Evolutionary conservation across 2,797 vertebrate genomes (phyloP), one percentile per base, ranked within the genome.

Genomic region (Premnoplex brunnescens): DNA sequence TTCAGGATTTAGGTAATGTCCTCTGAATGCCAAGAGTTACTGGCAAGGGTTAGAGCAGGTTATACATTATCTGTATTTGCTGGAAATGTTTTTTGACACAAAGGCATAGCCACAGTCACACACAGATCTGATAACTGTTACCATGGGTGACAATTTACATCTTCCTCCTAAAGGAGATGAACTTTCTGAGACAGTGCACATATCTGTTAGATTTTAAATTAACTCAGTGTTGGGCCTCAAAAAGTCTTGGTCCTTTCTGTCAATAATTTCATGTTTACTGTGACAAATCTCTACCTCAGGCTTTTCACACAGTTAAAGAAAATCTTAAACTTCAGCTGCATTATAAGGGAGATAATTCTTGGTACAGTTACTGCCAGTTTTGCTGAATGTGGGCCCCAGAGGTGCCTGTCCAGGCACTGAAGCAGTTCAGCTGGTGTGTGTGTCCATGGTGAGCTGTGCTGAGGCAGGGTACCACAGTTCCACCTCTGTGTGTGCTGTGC

Each of bases 121-220:
- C 51, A 14, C 28, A 86, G 73, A 92, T 93, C 91, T 93, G 85
- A 62, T 92, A 92, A 92, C 62, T 80, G 75, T 94, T 89, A 49
- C 79, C 32, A 12, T 69, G 69, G 62, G 51, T 88, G 85, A 81
- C 43, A 34, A 7, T 89, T 92, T 91, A 56, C 36, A 87, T 87
- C 91, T 63, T 83, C 27, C 37, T 91, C n/a, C 58, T 92, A 9
- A 73, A 51, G 64, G 85, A 22, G 58, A 36, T 85, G 58, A 72
- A 58, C 59, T 58, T 92, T 48, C 60, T 80, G 87, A 86, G 52
- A 93, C 89, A 73, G 67, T 37, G 41, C 51, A 66, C 28, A 5
- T 54, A 68, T 41, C 52, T 81, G 22, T 59, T 74, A 54, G 51
- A 49, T 54, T 79, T 88, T 55, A 90, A 87, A 73, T 60, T 85